Base-by-base conservation (phyloP, 2,888 invertebrate species). In the Lochmaea crataegi region DNA sequence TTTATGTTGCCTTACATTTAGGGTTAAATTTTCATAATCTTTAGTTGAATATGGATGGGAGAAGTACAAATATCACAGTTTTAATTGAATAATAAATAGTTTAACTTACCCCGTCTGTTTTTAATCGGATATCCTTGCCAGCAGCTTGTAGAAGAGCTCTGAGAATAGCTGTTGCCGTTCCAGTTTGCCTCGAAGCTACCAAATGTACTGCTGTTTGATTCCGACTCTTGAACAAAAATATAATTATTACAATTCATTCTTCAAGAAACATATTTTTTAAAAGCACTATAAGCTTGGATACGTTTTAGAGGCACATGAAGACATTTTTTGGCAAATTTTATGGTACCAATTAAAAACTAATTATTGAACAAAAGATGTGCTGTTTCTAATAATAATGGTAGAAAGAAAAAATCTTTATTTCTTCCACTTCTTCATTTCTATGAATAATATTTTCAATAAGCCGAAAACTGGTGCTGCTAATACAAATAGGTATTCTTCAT, bases 181-280 rank as follows among this genome's bases (percentile, higher is more conserved):
- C 97, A 0, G 96, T 96, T 86, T 96, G 95, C 82, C 99, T 91
- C 80, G 95, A 94, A 69, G 97, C 96, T 76, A 98, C 98, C 86
- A 98, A 89, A 88, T 99, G 99, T 2, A 99, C 94, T 2, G 98
- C 95, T 7, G 97, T 95, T 87, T 98, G 98, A 81, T 95, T 93
- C 76, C 95, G 94, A 75, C 96, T 94, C 98, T 98, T 87, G 48
- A 87, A 84, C 80, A 38, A 38, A 7, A 38, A 38, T 38, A 58
- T 76, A 68, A 74, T 48, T 45, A 26, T 14, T 32, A 4, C 26
- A 26, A 26, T 26, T 2, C 2, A 6, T 32, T 7, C 9, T 38
- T 0, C 7, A 38, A 38, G 32, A 7, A 38, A 38, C 1, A 38
- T 22, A 22, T 38, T 38, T 38, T 38, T 32, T 38, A 7, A 1